Conservation (phyloP, 2,113 vertebrate species). For the Cygnus buccinator region DNA sequence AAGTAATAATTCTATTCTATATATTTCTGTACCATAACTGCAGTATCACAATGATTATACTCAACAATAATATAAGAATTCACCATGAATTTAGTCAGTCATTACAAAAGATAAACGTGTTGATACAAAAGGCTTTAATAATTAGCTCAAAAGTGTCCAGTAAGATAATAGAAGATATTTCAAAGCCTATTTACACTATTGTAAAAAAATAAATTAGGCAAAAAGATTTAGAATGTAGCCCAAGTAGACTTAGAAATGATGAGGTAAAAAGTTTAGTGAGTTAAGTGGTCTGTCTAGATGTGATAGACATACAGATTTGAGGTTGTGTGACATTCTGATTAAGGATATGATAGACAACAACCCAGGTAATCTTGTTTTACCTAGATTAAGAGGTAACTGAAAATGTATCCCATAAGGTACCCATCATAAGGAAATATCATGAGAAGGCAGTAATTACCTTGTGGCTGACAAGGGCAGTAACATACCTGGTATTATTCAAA, state of each 20-base stretch:
- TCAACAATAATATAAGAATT: neutral
- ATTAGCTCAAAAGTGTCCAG: neutral
- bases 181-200: neutral
- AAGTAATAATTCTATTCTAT: neutral
- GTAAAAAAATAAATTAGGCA: neutral
- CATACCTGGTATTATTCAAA: neutral
- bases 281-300: neutral
- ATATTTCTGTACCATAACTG: neutral
- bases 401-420: neutral
- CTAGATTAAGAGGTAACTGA: neutral
- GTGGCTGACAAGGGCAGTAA: neutral
- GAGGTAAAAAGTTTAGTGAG: neutral
- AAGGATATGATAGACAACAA: neutral
- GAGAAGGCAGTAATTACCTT: neutral
- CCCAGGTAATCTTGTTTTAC: neutral
- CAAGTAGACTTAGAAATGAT: neutral
- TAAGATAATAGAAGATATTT: neutral
- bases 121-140: neutral
- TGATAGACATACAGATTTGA: neutral
- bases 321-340: neutral
- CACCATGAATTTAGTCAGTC: neutral
- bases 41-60: neutral
- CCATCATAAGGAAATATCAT: neutral
- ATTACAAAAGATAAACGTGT: neutral
- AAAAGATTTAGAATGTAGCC: neutral